Evolutionary conservation across 1,140 invertebrate genomes (phyloP).

Genomic region (Ceratoteleas bidentatus): DNA sequence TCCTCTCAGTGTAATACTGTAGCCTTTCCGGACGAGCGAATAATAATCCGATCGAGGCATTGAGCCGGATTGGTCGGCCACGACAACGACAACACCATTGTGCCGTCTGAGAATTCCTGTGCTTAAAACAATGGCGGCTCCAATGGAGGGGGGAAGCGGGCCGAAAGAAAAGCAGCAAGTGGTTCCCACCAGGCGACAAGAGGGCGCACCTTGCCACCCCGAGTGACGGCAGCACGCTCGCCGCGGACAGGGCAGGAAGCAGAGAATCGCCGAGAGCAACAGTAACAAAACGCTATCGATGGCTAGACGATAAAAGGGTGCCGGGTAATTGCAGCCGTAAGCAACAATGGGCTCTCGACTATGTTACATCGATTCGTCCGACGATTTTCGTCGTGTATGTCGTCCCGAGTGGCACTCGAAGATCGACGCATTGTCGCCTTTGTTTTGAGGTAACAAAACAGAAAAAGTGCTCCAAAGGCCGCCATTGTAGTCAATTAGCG

Average conservation of each 20-base stretch:
- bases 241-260: constrained; percentile 39
- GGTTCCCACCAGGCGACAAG: constrained; percentile 76
- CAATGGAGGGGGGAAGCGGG: constrained; percentile 16
- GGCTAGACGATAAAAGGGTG: constrained; percentile 67
- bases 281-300: constrained; percentile 79
- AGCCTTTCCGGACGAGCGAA: constrained; percentile 78
- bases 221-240: constrained; percentile 56
- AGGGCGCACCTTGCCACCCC: constrained; percentile 63
- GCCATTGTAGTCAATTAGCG: constrained; percentile 80
- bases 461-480: constrained; percentile 77
- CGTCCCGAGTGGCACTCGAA: constrained; percentile 69
- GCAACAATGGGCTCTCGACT: constrained; percentile 76
- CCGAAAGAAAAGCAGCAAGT: constrained; percentile 73
- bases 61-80: constrained; percentile 40
- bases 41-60: constrained; percentile 71
- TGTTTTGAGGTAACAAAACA: constrained; percentile 82
- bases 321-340: constrained; percentile 77
- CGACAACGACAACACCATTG: constrained; percentile 63
- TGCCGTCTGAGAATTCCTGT: constrained; percentile 72
- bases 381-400: constrained; percentile 70
- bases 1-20: constrained; percentile 73
- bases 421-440: constrained; percentile 77
- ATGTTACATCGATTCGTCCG: constrained; percentile 80
- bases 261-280: constrained; percentile 71
- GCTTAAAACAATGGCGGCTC: constrained; percentile 70